Evolutionary conservation across 2,797 vertebrate species (phyloP), one percentile per base, ranked within the genome.

Genomic region (Chelmon rostratus): DNA sequence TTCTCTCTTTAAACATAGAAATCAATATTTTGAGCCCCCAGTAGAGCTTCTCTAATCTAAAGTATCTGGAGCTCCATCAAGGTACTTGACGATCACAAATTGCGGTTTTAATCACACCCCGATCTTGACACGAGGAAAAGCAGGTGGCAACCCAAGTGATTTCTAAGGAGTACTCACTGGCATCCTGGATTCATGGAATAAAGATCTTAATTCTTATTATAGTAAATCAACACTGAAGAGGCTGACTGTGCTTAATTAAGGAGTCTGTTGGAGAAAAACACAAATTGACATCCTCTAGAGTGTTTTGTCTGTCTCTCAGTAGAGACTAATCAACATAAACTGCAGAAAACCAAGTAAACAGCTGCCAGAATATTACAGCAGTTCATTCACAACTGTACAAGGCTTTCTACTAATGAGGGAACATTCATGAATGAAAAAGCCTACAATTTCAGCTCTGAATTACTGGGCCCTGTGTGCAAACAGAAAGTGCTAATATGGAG

Each of bases 221-320:
- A 68, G 77, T 57, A 76, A 91, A 91, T 91, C 79, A 84, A 73
- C 37, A 12, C 59, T 83, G 82, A 91, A 87, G 88, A 91, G 88
- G 63, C 85, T 77, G 88, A 81, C 89, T 86, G 88, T 74, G 86
- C 84, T 86, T 92, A 91, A 92, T 93, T 91, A 90, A 91, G 83
- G 61, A 91, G 79, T 83, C 84, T 86, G 81, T 81, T 58, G 62
- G 57, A 73, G 69, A 15, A 73, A 68, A 52, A 72, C 82, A 82
- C 82, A 86, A 92, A 93, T 93, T 91, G 86, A 93, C 90, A 87
- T 93, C 91, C 91, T 91, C 92, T 64, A 68, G 89, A 91, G 92
- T 92, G 92, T 90, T 90, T 92, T 91, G 91, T 90, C 82, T 91
- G 62, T 81, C 81, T 89, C 91, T 79, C 84, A 82, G 86, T 81